phyloP scores from a whole-genome alignment of 2,113 vertebrate genomes.

The Gorsachius goisagi region DNA sequence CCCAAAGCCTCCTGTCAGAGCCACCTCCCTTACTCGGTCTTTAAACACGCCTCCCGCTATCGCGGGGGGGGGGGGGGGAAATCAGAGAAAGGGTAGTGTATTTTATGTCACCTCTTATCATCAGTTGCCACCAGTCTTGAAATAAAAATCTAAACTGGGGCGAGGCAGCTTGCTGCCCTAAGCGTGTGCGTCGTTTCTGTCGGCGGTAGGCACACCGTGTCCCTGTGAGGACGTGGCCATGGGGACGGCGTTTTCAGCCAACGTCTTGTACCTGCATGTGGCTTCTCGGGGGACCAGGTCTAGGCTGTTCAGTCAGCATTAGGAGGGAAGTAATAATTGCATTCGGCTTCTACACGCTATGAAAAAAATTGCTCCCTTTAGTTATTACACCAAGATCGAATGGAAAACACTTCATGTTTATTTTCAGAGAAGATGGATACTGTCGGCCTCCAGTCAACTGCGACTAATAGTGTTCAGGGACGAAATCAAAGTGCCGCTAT shows the following conservation, averaged over 20 bases:
- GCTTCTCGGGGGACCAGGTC: neutral
- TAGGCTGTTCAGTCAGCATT: neutral
- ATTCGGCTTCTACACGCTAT: neutral
- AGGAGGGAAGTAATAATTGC: neutral
- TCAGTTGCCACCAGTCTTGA: neutral
- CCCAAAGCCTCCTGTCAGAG: neutral
- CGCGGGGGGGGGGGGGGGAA: neutral
- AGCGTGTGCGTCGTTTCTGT: neutral
- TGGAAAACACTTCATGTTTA: neutral
- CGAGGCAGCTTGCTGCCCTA: neutral
- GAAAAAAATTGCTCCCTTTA: neutral
- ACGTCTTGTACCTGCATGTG: neutral
- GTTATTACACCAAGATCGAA: neutral
- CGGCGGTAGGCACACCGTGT: accelerated
- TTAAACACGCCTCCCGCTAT: neutral
- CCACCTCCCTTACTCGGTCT: neutral
- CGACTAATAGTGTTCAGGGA: neutral
- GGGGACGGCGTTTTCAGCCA: neutral
- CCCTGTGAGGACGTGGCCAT: neutral
- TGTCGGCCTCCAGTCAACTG: neutral
- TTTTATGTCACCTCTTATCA: neutral
- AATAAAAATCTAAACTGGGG: neutral
- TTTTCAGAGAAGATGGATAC: neutral
- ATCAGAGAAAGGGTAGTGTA: neutral
- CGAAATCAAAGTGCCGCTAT: neutral